phyloP scores from a whole-genome alignment of 2,888 invertebrate genomes.

The Erebia aethiops region DNA sequence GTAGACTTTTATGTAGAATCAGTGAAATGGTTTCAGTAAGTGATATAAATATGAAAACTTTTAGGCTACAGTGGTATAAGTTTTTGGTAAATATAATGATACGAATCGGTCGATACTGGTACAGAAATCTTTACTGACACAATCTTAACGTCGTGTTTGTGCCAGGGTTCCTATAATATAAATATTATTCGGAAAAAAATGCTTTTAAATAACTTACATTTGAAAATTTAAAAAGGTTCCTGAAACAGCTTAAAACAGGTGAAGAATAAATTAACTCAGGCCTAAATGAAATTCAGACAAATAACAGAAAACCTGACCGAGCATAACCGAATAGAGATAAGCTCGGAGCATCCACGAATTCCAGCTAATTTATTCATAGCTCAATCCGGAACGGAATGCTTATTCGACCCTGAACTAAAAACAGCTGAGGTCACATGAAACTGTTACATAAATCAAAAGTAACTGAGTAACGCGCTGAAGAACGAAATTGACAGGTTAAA shows the following conservation, averaged over 20 bases:
- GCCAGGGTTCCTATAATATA: no score
- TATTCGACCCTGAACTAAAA: constrained; percentile 40
- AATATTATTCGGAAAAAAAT: no score
- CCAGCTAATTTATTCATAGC: constrained; percentile 52
- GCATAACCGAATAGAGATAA: constrained; percentile 50
- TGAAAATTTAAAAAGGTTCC: background rate
- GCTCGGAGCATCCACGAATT: constrained; percentile 46
- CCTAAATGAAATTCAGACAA: constrained; percentile 27
- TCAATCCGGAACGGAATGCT: constrained; percentile 46
- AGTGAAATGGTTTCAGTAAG: no score
- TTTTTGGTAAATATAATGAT: no score
- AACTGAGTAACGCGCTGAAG: background rate
- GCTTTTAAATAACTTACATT: no score
- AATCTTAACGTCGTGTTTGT: no score
- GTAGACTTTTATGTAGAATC: constrained; percentile 14
- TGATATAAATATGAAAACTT: no score
- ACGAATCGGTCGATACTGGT: no score
- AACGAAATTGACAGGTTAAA: background rate
- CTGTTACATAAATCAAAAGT: constrained; percentile 19
- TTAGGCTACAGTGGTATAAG: no score
- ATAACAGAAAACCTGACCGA: constrained; percentile 37
- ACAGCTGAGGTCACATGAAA: constrained; percentile 33
- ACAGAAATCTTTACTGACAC: no score
- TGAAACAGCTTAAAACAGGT: background rate
- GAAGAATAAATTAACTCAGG: constrained; percentile 15